A percentile compares a stretch with the other conserved stretches of the same genome.
These are phyloP conservation scores for Keiferia lycopersicella DNA, from an alignment of 2,888 invertebrate genomes.

Conservation along the genomic window DNA sequence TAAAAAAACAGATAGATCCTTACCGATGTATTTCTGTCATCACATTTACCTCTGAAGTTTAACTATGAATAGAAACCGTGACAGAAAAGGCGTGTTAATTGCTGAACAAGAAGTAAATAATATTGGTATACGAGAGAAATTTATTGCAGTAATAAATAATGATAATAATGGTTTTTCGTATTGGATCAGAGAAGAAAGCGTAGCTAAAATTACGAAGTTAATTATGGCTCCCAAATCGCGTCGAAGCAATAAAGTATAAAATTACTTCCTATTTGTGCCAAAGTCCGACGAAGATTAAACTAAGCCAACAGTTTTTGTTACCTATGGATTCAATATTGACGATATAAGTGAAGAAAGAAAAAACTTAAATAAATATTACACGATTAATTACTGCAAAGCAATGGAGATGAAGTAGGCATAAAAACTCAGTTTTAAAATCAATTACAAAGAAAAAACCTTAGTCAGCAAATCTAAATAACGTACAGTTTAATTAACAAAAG, in stretches of 20 bases:
- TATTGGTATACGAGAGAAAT: conserved; percentile 18
- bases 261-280: conserved; percentile 64
- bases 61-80: conserved; percentile 12
- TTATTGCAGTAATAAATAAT: conserved; percentile 23
- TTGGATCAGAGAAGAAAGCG: conserved; percentile 60
- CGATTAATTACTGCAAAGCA: neutral
- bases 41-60: conserved; percentile 35
- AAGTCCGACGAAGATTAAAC: conserved; percentile 47
- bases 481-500: too few relatives aligned
- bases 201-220: conserved; percentile 61
- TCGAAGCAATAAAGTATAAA: conserved; percentile 71
- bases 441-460: too few relatives aligned
- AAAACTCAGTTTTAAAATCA: neutral
- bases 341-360: neutral
- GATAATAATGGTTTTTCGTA: conserved; percentile 22
- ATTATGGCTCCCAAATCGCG: conserved; percentile 63
- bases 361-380: conserved; percentile 19
- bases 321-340: conserved; percentile 14
- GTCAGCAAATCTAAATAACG: too few relatives aligned
- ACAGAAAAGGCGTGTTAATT: conserved; percentile 5
- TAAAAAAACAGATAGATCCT: conserved; percentile 46
- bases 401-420: neutral
- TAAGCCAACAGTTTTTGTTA: conserved; percentile 25
- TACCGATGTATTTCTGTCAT: conserved; percentile 44
- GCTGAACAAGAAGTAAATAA: neutral